A percentile compares a stretch with the other conserved stretches of the same genome.
Evolutionary conservation across 2,888 invertebrate genomes (phyloP).

Genomic region (Drosophila atroscutellata): DNA sequence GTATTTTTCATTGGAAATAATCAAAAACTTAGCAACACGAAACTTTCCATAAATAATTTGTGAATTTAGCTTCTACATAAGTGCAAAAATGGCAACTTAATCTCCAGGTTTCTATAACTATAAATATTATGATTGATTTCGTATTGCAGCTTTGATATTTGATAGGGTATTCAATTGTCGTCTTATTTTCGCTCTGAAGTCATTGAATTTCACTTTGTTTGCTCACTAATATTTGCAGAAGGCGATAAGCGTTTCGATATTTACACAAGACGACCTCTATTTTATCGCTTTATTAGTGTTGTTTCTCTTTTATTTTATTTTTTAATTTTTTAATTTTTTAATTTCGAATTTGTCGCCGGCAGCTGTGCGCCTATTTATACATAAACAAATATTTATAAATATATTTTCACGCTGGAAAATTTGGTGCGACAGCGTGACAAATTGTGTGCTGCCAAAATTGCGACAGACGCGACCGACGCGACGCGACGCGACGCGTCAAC

Average conservation of each 20-base stretch:
- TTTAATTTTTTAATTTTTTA: slow-evolving; percentile 2
- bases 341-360: slow-evolving; percentile 36
- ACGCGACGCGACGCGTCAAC: slow-evolving; percentile 50
- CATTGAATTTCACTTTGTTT: slow-evolving; percentile 20
- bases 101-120: too few relatives aligned
- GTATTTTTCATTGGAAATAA: background rate
- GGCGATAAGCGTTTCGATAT: slow-evolving; percentile 32
- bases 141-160: background rate
- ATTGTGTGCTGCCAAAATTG: slow-evolving; percentile 71
- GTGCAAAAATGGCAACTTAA: background rate
- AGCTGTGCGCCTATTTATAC: slow-evolving; percentile 54
- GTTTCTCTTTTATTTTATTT: background rate
- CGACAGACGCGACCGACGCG: slow-evolving; percentile 50
- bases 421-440: slow-evolving; percentile 54
- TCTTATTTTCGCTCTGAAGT: background rate
- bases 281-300: slow-evolving; percentile 49
- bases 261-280: slow-evolving; percentile 45
- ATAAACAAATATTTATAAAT: slow-evolving; percentile 31
- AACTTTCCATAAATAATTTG: background rate
- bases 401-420: slow-evolving; percentile 53
- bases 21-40: background rate
- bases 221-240: slow-evolving; percentile 30
- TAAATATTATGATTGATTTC: background rate
- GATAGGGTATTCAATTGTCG: slow-evolving; percentile 18
- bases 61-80: background rate